These are phyloP conservation scores for Diachasma alloeum DNA, from an alignment of 1,140 invertebrate genomes.

Conservation along the genomic window DNA sequence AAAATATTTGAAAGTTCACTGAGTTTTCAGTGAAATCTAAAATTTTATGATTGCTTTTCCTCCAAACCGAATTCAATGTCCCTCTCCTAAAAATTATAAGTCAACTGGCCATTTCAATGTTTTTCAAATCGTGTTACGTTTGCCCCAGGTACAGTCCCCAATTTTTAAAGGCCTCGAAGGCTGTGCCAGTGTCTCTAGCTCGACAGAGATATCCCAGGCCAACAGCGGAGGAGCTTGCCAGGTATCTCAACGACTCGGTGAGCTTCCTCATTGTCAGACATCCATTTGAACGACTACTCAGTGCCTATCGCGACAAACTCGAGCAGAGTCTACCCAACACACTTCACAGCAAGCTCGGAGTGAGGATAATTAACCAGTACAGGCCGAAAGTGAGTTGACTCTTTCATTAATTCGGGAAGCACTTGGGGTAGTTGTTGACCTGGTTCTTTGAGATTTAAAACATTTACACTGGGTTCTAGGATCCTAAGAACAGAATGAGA, in stretches of 20 bases:
- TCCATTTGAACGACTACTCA: slow-evolving; percentile 87
- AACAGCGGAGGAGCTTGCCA: slow-evolving; percentile 71
- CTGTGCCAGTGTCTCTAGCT: slow-evolving; percentile 79
- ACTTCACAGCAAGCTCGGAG: slow-evolving; percentile 80
- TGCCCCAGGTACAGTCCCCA: slow-evolving; percentile 72
- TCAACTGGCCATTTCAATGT: no score
- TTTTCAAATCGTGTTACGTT: no score
- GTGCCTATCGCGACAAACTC: slow-evolving; percentile 90
- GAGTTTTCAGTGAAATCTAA: no score
- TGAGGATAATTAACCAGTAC: slow-evolving; percentile 78
- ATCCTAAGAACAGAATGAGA: slow-evolving; percentile 49
- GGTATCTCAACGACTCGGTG: slow-evolving; percentile 73
- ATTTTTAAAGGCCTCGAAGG: slow-evolving; percentile 78
- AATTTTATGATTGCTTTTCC: no score
- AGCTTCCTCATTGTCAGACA: slow-evolving; percentile 89
- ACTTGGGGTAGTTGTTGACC: not conserved
- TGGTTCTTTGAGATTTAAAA: not conserved
- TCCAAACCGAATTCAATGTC: no score
- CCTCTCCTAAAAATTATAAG: no score
- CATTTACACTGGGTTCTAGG: slow-evolving; percentile 36
- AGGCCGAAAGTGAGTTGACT: slow-evolving; percentile 64
- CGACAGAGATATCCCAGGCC: slow-evolving; percentile 81
- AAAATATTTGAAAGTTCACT: no score
- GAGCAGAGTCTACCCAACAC: slow-evolving; percentile 82
- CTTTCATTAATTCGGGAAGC: not conserved